Percentiles rank a stretch among this genome's conserved stretches.
These are phyloP conservation scores for Pipra filicauda DNA, from an alignment of 2,113 vertebrate species.

Conservation along the genomic window DNA sequence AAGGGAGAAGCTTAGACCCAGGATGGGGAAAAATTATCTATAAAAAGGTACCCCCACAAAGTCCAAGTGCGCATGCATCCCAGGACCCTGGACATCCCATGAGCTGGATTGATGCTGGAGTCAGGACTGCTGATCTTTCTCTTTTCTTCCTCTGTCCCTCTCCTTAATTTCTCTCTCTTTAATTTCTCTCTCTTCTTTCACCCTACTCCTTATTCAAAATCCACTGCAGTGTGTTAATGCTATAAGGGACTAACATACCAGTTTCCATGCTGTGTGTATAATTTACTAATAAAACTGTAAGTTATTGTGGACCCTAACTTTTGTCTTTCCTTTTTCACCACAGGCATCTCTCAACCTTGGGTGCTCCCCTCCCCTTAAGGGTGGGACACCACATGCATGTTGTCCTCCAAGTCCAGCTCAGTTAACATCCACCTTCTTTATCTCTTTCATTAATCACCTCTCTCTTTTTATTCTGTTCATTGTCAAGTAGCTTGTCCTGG, in stretches of 20 bases:
- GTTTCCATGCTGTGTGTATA: neutral
- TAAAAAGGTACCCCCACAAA: neutral
- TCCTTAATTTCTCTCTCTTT: neutral
- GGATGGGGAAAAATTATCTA: neutral
- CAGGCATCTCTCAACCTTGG: neutral
- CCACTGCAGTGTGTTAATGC: neutral
- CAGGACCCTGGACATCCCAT: neutral
- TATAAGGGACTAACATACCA: neutral
- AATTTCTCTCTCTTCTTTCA: neutral
- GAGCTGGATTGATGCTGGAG: neutral
- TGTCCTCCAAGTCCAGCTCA: neutral
- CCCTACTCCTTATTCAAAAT: neutral
- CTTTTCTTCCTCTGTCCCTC: neutral
- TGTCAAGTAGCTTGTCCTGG: neutral
- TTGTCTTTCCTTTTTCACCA: accelerated
- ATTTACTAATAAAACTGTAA: neutral
- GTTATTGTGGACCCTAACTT: neutral
- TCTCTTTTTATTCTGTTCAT: neutral
- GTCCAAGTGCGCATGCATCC: neutral
- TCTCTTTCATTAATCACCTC: neutral
- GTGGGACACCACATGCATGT: neutral
- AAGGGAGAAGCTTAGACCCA: neutral
- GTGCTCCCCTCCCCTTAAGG: neutral
- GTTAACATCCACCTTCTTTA: neutral
- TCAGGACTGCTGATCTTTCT: neutral